These are phyloP conservation scores for Engraulis encrasicolus DNA, from an alignment of 2,113 vertebrate genomes.

Conservation along the genomic window DNA sequence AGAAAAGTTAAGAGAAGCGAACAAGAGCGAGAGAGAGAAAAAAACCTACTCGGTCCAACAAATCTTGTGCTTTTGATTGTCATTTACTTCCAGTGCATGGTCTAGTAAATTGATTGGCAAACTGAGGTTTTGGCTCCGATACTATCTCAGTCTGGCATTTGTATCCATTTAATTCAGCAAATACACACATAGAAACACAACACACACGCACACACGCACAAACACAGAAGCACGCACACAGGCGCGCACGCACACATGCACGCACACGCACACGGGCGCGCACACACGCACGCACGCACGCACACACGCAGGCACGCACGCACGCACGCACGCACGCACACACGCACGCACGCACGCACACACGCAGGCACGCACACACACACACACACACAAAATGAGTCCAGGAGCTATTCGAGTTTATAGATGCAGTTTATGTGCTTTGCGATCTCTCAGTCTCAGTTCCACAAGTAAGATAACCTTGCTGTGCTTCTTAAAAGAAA, in stretches of 20 bases:
- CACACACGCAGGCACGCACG: too few species aligned
- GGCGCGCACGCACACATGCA: conserved; percentile 26
- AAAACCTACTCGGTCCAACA: not conserved
- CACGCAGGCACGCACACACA: not conserved
- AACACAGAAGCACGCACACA: not conserved
- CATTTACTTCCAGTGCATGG: not conserved
- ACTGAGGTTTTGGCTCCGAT: not conserved
- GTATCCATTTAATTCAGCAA: conserved; percentile 57
- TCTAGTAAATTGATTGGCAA: not conserved
- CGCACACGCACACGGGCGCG: not conserved
- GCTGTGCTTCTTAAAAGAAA: conserved; percentile 55
- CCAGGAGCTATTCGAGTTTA: conserved; percentile 63
- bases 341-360: not conserved
- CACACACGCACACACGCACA: too few species aligned
- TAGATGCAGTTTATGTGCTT: conserved; percentile 56
- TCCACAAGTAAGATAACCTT: conserved; percentile 62
- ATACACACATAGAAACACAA: conserved; percentile 33
- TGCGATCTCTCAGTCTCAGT: conserved; percentile 41
- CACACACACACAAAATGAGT: conserved; percentile 43
- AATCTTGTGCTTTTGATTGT: conserved; percentile 1
- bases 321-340: not conserved
- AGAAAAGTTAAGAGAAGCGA: not conserved
- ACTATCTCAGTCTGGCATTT: conserved; percentile 59
- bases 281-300: too few species aligned
- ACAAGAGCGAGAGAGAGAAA: not conserved